Conservation (phyloP, 1,140 invertebrate genomes). For the Panulirus ornatus region DNA sequence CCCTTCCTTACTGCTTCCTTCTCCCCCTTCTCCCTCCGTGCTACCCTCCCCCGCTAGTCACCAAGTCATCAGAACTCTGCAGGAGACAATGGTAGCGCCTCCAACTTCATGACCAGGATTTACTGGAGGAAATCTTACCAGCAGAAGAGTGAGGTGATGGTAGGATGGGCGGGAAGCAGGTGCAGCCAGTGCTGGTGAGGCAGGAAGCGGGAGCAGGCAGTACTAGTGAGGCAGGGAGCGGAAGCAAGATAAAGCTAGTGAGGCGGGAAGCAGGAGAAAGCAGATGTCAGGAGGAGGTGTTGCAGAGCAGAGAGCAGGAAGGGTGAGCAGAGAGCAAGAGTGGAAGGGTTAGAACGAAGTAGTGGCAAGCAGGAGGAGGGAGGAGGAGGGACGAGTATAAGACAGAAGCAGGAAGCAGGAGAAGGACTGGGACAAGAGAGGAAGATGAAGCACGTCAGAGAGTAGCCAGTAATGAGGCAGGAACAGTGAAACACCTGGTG, state of each 20-base stretch:
- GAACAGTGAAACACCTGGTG: no score
- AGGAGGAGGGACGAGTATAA: not conserved
- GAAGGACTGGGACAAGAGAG: not conserved
- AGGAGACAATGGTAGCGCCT: no score
- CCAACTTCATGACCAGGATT: no score
- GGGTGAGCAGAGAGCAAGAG: not conserved
- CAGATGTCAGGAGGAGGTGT: not conserved
- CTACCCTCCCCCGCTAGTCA: no score
- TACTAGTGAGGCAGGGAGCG: slow-evolving; percentile 14
- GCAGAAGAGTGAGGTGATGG: not conserved
- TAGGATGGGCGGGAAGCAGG: not conserved
- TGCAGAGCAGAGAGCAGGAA: not conserved
- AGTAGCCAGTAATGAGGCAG: no score
- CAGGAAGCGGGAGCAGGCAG: not conserved
- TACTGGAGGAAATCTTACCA: no score
- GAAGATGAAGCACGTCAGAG: no score
- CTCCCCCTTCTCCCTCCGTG: no score
- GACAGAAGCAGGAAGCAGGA: not conserved
- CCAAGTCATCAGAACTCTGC: no score
- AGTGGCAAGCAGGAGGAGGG: not conserved
- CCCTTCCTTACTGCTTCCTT: no score
- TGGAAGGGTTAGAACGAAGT: not conserved
- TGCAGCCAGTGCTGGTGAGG: not conserved
- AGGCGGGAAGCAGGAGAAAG: not conserved
- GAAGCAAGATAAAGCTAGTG: not conserved